A percentile compares a stretch with the other conserved stretches of the same genome.
These are phyloP conservation scores for Sapajus apella DNA, from an alignment of 2,113 vertebrate species.

Conservation along the genomic window DNA sequence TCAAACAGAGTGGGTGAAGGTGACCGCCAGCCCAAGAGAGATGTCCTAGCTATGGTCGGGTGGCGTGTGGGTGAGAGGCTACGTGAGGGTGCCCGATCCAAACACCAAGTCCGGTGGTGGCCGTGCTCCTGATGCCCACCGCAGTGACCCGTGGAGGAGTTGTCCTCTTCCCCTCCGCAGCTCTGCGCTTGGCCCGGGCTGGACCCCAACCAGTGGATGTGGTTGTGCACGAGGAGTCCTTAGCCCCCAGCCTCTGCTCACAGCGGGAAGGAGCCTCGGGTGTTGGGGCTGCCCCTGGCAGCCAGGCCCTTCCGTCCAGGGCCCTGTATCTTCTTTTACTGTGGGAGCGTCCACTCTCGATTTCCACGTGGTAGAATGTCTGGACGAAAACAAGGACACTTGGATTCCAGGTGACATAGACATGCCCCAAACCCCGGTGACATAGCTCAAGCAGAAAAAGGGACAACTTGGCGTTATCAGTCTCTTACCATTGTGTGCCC, in stretches of 20 bases:
- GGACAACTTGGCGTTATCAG: not conserved
- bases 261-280: not conserved
- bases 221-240: not conserved
- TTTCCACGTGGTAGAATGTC: not conserved
- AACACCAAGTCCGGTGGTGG: not conserved
- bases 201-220: not conserved
- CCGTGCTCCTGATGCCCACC: not conserved
- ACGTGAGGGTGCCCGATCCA: not conserved
- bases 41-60: not conserved
- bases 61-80: not conserved
- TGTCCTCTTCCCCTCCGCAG: not conserved
- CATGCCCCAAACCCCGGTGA: too few species aligned
- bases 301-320: not conserved
- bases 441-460: not conserved
- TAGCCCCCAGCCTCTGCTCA: not conserved
- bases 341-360: not conserved
- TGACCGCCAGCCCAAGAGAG: not conserved
- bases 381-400: not conserved
- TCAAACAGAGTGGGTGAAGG: not conserved
- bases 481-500: not conserved
- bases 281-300: accelerated
- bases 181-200: not conserved
- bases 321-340: accelerated
- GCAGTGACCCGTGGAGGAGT: accelerated
- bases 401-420: not conserved